These are phyloP conservation scores for Rhimphoctona megacephalus DNA, from an alignment of 2,888 invertebrate genomes.

Conservation along the genomic window DNA sequence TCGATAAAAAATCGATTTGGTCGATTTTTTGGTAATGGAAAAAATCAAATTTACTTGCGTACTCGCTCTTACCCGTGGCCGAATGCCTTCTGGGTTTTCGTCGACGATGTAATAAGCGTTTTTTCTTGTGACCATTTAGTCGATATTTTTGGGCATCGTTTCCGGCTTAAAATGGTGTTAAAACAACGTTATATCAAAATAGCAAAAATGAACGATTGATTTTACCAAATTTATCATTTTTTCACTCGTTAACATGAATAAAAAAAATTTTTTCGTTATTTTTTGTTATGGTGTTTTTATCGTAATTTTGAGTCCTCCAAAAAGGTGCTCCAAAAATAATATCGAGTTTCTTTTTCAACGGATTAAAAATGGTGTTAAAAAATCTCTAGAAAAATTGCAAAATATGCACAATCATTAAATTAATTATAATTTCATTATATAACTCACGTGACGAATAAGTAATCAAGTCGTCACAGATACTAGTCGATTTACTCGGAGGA, in stretches of 20 bases:
- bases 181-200: not conserved
- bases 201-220: not conserved
- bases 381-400: not conserved
- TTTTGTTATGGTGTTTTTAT: not conserved
- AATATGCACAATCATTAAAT: not conserved
- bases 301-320: not conserved
- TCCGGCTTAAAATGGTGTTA: slow-evolving; percentile 31
- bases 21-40: not conserved
- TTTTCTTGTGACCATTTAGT: slow-evolving; percentile 42
- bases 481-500: slow-evolving; percentile 73
- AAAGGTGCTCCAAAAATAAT: not conserved
- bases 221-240: not conserved
- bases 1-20: not conserved
- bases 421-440: not conserved
- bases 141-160: slow-evolving; percentile 18
- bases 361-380: not conserved
- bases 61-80: slow-evolving; percentile 58
- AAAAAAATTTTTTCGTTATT: no score
- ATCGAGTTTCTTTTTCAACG: not conserved
- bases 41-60: slow-evolving; percentile 55
- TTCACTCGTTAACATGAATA: not conserved
- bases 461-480: slow-evolving; percentile 76
- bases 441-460: slow-evolving; percentile 73
- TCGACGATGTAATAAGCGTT: slow-evolving; percentile 47
- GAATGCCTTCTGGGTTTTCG: slow-evolving; percentile 40